Evolutionary conservation across 2,113 vertebrate genomes (phyloP).

Genomic region (Tetrax tetrax): DNA sequence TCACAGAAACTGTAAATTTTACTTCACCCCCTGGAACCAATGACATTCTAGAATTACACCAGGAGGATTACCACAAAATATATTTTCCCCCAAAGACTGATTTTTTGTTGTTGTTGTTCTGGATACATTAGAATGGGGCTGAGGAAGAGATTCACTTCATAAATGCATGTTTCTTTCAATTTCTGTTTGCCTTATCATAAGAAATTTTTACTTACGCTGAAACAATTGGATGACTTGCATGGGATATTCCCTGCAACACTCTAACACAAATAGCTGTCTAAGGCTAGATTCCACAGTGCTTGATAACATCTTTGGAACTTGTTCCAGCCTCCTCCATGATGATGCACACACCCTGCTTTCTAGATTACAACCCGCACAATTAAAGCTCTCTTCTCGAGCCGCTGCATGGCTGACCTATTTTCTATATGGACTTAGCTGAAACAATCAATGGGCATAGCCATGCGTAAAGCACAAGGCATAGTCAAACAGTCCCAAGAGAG

Average conservation of each 20-base stretch:
- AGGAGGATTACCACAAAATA: neutral
- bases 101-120: neutral
- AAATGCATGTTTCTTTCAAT: neutral
- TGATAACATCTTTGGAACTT: slow-evolving; percentile 24
- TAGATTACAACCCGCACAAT: neutral
- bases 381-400: slow-evolving; percentile 8
- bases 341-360: neutral
- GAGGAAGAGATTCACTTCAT: neutral
- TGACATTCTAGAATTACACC: neutral
- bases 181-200: neutral
- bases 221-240: neutral
- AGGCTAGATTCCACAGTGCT: neutral
- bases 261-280: neutral
- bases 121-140: neutral
- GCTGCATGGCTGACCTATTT: slow-evolving; percentile 53
- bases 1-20: neutral
- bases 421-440: neutral
- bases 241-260: neutral
- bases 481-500: neutral
- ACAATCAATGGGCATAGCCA: slow-evolving; percentile 34
- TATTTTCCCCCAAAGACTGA: neutral
- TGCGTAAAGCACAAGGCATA: neutral
- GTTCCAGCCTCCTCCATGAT: neutral
- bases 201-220: neutral
- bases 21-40: neutral